Evolutionary conservation across 2,113 vertebrate genomes (phyloP).

Genomic region (Vicugna pacos): DNA sequence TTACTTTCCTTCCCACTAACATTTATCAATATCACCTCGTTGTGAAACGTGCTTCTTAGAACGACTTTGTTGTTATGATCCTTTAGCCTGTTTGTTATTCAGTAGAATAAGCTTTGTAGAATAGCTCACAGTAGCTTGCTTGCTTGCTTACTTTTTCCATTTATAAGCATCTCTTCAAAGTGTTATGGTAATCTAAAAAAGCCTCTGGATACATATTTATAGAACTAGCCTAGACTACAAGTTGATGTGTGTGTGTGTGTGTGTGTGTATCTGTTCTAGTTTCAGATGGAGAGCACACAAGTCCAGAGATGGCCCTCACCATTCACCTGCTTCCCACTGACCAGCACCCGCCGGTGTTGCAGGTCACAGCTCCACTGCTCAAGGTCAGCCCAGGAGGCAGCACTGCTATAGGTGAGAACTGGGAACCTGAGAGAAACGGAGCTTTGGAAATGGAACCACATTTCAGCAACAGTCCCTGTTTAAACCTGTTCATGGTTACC

Average conservation of each 20-base stretch:
- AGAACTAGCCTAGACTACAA: not conserved
- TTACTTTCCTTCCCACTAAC: constrained; percentile 21
- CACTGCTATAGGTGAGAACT: constrained; percentile 91
- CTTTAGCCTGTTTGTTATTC: not conserved
- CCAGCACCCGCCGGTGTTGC: constrained; percentile 91
- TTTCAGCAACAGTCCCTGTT: not conserved
- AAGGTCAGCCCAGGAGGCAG: constrained; percentile 92
- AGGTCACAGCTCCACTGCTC: constrained; percentile 91
- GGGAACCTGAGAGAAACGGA: not conserved
- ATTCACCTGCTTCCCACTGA: constrained; percentile 91
- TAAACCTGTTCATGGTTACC: not conserved
- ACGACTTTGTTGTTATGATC: not conserved
- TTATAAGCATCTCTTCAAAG: constrained; percentile 10
- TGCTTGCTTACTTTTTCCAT: constrained; percentile 1
- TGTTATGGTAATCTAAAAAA: constrained; percentile 5
- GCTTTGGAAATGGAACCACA: not conserved
- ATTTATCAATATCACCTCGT: not conserved
- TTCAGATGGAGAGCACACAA: constrained; percentile 93
- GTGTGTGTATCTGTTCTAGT: constrained; percentile 84
- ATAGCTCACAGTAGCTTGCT: not conserved
- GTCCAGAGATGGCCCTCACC: constrained; percentile 93
- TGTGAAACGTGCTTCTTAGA: not conserved
- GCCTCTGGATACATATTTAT: not conserved
- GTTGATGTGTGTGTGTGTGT: not conserved
- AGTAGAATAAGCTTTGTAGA: not conserved